phyloP scores from a whole-genome alignment of 2,113 vertebrate species.

The Coptodon bakossiorum region DNA sequence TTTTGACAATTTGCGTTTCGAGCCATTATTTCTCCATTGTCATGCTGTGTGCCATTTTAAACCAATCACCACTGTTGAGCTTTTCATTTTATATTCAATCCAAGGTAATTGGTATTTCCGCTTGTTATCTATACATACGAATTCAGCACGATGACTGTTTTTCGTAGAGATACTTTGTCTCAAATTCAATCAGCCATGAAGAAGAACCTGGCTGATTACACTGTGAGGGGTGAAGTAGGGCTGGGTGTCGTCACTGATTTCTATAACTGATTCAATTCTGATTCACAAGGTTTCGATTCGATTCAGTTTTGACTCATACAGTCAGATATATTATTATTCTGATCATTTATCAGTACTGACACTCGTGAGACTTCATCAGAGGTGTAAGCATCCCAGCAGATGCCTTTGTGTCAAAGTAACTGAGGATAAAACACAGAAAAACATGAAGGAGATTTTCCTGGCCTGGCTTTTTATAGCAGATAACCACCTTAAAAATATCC shows the following conservation, averaged over 20 bases:
- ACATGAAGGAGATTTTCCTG: not conserved
- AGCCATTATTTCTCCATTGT: not conserved
- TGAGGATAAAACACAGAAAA: not conserved
- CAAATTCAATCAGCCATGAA: not conserved
- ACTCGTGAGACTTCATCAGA: not conserved
- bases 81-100: not conserved
- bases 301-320: not conserved
- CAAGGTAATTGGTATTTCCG: not conserved
- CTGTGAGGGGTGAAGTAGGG: accelerated
- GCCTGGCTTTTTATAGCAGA: not conserved
- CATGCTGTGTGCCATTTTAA: not conserved
- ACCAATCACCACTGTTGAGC: not conserved
- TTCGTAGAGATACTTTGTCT: not conserved
- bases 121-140: not conserved
- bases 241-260: not conserved
- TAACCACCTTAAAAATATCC: not conserved
- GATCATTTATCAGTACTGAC: not conserved
- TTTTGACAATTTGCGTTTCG: not conserved
- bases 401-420: not conserved
- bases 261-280: not conserved
- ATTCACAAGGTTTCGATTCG: not conserved
- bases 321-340: not conserved
- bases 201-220: not conserved
- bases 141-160: not conserved
- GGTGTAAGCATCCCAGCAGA: not conserved